A percentile compares a stretch with the other conserved stretches of the same genome.
phyloP scores from a whole-genome alignment of 2,113 vertebrate genomes.

The Apteryx owenii region DNA sequence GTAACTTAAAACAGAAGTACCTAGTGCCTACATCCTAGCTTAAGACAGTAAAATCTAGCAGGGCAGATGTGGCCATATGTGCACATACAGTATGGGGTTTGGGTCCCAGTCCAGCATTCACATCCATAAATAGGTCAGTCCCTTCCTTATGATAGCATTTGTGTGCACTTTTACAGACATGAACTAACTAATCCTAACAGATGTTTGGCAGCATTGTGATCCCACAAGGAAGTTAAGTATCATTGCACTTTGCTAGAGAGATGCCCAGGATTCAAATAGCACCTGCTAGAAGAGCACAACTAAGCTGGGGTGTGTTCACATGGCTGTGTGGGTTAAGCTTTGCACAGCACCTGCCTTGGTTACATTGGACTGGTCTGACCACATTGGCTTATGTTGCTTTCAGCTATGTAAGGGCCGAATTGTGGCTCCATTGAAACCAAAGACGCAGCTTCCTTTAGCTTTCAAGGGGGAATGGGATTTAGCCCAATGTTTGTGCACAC shows the following conservation, averaged over 20 bases:
- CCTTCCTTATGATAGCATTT: neutral
- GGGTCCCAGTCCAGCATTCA: neutral
- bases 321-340: neutral
- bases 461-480: neutral
- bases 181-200: conserved; percentile 32
- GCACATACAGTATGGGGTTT: neutral
- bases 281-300: neutral
- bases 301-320: neutral
- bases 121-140: conserved; percentile 8
- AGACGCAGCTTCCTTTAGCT: neutral
- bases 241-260: conserved; percentile 9
- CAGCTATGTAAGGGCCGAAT: neutral
- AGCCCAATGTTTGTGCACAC: neutral
- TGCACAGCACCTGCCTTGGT: neutral
- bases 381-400: neutral
- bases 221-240: conserved; percentile 43
- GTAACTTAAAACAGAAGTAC: neutral
- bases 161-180: neutral
- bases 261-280: conserved; percentile 7
- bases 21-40: neutral
- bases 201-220: conserved; percentile 33
- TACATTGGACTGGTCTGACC: neutral
- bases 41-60: neutral
- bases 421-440: neutral
- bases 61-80: neutral